These are phyloP conservation scores for Eulemur albifrons DNA, from an alignment of 2,797 vertebrate species.

Conservation along the genomic window DNA sequence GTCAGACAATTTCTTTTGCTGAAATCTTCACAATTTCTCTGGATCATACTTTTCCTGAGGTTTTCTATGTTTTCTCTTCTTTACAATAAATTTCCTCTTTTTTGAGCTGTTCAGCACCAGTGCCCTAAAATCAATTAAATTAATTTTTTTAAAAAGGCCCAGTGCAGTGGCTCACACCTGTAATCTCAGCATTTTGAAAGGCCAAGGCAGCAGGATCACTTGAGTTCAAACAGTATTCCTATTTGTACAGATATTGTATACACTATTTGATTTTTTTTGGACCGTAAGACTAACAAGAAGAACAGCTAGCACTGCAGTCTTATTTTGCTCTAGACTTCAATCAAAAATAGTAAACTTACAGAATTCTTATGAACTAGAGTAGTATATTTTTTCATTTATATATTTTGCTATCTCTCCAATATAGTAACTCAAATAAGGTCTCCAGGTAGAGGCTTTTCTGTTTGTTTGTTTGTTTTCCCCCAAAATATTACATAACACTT, in stretches of 20 bases:
- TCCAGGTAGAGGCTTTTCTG: not conserved
- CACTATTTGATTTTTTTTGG: not conserved
- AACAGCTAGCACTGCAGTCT: not conserved
- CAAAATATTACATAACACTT: not conserved
- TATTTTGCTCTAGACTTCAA: not conserved
- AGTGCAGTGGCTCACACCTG: too few relatives aligned
- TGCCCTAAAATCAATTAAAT: not conserved
- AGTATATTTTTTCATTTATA: not conserved
- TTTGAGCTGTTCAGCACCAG: not conserved
- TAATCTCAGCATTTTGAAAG: too few relatives aligned
- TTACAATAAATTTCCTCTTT: not conserved
- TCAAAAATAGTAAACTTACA: not conserved
- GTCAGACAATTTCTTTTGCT: not conserved
- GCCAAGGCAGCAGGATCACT: too few relatives aligned
- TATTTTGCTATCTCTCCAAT: not conserved
- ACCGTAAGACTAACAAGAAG: not conserved
- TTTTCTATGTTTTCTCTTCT: not conserved
- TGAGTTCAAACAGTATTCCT: not conserved
- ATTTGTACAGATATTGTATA: not conserved
- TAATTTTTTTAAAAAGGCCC: too few relatives aligned
- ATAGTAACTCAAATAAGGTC: not conserved
- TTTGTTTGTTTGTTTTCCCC: not conserved
- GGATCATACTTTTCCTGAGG: not conserved
- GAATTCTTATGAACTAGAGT: not conserved
- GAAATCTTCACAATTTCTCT: not conserved